phyloP scores from a whole-genome alignment of 2,797 vertebrate species.

The Danionella dracula region DNA sequence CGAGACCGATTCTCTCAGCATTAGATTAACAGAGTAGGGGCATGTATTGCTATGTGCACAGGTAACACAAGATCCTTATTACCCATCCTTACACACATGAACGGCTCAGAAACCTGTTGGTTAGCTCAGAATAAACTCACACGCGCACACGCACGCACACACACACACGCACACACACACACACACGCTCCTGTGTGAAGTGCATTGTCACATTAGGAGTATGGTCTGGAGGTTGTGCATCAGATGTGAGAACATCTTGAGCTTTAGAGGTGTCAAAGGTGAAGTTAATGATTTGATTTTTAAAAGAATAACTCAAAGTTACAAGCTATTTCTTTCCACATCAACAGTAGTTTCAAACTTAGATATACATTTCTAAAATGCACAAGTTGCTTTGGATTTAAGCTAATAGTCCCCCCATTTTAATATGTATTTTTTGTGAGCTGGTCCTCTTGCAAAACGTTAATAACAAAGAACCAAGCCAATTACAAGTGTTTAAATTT shows the following conservation, averaged over 20 bases:
- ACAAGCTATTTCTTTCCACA: too few relatives aligned
- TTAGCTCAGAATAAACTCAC: neutral
- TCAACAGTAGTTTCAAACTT: too few relatives aligned
- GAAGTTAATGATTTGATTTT: neutral
- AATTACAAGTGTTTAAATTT: too few relatives aligned
- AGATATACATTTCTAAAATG: too few relatives aligned
- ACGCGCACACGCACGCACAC: too few relatives aligned
- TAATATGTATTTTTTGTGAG: too few relatives aligned
- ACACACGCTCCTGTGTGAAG: too few relatives aligned
- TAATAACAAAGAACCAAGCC: too few relatives aligned
- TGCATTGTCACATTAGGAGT: neutral
- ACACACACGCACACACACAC: too few relatives aligned
- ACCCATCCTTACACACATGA: neutral
- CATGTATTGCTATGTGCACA: neutral
- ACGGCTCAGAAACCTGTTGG: neutral
- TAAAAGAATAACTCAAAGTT: neutral
- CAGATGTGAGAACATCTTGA: neutral
- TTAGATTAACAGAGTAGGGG: constrained; percentile 19
- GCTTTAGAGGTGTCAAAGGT: neutral
- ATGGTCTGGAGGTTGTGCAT: neutral
- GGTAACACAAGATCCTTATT: neutral
- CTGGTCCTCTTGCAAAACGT: too few relatives aligned
- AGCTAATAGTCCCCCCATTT: too few relatives aligned
- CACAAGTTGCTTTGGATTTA: too few relatives aligned
- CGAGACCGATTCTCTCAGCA: constrained; percentile 14